Base-by-base conservation (phyloP, 1,140 invertebrate species). In the Brachionus rotundiformis region DNA sequence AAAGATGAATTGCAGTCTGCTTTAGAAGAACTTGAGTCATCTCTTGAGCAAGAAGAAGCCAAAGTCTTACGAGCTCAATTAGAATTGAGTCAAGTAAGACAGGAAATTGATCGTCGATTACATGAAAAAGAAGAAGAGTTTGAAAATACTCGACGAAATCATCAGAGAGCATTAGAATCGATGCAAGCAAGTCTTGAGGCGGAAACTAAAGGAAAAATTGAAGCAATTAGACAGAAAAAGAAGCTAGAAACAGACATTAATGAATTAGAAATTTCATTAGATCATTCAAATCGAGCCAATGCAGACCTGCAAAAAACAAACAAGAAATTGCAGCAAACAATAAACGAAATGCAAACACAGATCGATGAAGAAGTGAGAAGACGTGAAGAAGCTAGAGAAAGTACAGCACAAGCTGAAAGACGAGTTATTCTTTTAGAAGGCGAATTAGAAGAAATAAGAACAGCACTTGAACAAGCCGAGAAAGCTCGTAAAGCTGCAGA, bases 191-290 rank as follows among this genome's bases (percentile, higher is more conserved):
- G 94, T 86, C 92, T 99, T 83, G 97, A 99, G 91, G 95, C 96
- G 86, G 97, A 99, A 90, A 93, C 95, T 86, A 96, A 98, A 91
- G 96, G 95, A 85, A 98, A 98, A 90, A 94, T 95, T 90, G 97
- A 99, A 91, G 95, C 96, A 84, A 92, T 98, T 84, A 93, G 96
- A 90, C 68, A 82, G 23, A 98, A 98, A 93, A 99, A 99, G 93
- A 99, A 99, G 91, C 91, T 99, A 85, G 97, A 99, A 90, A 93
- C 94, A 84, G 96, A 99, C 90, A 98, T 98, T 90, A 98, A 98
- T 88, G 96, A 99, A 89, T 91, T 98, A 75, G 96, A 99, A 90
- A 97, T 98, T 85, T 95, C 96, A 86, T 90, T 99, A 85, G 97
- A 99, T 91, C 84, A 83, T 77, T 84, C 87, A 63, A 88, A 88